Percentiles rank a stretch among this genome's conserved stretches.
Evolutionary conservation across 2,113 vertebrate species (phyloP).

Genomic region (Periophthalmodon schlosseri): DNA sequence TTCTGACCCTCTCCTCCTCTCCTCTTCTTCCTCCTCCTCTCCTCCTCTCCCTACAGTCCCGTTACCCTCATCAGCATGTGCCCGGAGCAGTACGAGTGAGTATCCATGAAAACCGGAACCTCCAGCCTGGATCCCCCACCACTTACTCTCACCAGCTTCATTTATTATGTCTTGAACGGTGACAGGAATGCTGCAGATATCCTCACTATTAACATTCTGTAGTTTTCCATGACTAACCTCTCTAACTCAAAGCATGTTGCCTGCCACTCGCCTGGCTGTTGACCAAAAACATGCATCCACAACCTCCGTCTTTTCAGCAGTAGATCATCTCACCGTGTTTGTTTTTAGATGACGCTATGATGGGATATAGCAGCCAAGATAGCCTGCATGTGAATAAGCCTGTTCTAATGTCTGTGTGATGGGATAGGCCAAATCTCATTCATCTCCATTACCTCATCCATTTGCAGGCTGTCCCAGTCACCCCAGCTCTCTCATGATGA

Average conservation of each 20-base stretch:
- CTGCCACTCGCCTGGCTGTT: slow-evolving; percentile 40
- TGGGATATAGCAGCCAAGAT: slow-evolving; percentile 14
- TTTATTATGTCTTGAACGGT: background rate
- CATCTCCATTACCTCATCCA: slow-evolving; percentile 68
- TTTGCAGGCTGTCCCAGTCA: slow-evolving; percentile 86
- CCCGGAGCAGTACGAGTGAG: slow-evolving; percentile 99
- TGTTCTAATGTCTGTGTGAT: slow-evolving; percentile 36
- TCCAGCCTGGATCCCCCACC: slow-evolving; percentile 42
- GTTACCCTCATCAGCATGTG: slow-evolving; percentile 99
- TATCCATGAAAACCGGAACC: slow-evolving; percentile 71
- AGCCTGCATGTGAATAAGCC: slow-evolving; percentile 24
- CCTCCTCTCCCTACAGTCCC: slow-evolving; percentile 85
- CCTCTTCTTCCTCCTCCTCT: slow-evolving; percentile 19
- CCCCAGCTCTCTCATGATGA: slow-evolving; percentile 94
- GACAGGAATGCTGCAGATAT: background rate
- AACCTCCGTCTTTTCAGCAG: slow-evolving; percentile 42
- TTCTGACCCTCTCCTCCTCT: slow-evolving; percentile 20
- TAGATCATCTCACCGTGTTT: slow-evolving; percentile 48
- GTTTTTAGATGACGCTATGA: slow-evolving; percentile 39
- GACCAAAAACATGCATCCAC: slow-evolving; percentile 28
- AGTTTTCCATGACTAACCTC: background rate
- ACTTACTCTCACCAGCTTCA: slow-evolving; percentile 14
- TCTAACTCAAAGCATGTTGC: slow-evolving; percentile 63
- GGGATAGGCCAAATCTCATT: slow-evolving; percentile 58
- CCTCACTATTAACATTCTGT: slow-evolving; percentile 1